Percentiles rank a stretch among this genome's conserved stretches.
Conservation (phyloP, 2,888 invertebrate species). For the Melanophora roralis region DNA sequence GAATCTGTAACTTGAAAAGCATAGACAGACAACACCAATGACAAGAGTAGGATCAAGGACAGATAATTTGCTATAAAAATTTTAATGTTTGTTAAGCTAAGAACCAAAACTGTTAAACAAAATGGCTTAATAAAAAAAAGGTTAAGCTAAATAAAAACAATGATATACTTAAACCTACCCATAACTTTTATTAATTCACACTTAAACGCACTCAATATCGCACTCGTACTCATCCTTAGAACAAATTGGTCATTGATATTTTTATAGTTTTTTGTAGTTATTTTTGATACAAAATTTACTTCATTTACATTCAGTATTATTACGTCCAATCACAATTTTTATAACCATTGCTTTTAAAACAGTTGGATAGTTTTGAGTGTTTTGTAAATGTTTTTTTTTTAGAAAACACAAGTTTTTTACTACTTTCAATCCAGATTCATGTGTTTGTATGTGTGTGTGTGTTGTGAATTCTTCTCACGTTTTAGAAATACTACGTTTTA, state of each 20-base stretch:
- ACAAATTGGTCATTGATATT: background rate
- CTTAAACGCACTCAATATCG: background rate
- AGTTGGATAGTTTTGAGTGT: background rate
- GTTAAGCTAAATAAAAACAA: no score
- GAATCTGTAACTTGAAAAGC: no score
- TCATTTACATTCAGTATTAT: background rate
- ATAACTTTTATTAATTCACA: background rate
- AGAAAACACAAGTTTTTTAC: background rate
- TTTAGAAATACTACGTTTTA: conserved; percentile 12
- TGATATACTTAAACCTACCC: no score
- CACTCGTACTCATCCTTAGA: background rate
- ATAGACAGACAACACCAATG: no score
- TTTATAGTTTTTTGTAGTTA: background rate
- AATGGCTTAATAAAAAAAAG: no score
- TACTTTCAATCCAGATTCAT: background rate
- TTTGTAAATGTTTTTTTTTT: background rate
- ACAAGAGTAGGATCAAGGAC: no score
- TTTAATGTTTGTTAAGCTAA: no score
- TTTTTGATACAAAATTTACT: background rate
- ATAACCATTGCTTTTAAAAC: background rate
- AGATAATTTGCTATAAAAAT: no score
- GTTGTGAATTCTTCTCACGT: conserved; percentile 3
- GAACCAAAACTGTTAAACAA: no score
- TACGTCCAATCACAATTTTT: background rate
- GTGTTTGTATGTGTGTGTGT: background rate